Base-by-base conservation (phyloP, 2,888 invertebrate species). In the Tinea pellionella region DNA sequence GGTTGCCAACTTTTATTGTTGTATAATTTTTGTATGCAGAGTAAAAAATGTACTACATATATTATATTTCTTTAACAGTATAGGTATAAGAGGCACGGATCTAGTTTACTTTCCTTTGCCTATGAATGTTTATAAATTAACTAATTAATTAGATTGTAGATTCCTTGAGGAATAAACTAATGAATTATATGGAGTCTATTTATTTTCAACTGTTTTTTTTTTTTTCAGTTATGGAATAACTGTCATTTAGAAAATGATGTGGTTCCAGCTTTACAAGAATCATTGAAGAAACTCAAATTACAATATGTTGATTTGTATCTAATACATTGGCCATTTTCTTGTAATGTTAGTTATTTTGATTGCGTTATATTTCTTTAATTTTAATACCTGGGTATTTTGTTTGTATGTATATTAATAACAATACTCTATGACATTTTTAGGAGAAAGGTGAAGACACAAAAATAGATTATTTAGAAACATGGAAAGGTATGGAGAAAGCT, bases 301-400 rank as follows among this genome's bases (percentile, higher is more conserved):
- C 90, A 92, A 3, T 96, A 95, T 73, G 80, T 96, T 12, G 95
- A 96, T 72, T 81, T 96, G 12, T 96, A 93, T 69, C 88, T 96
- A 7, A 90, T 96, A 64, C 96, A 96, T 70, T 93, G 94, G 92
- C 96, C 96, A 0, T 83, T 93, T 60, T 93, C 91, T 11, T 63
- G 70, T 4, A 73, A 75, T 73, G 86, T 85, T 67, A 74, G 83
- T 24, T 24, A 24, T 24, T 3, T 3, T 24, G 75, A 60, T 60
- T 42, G 6, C 8, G 24, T 24, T 24, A 3, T 3, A 24, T 24
- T 24, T 24, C 24, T 24, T n/a, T n/a, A n/a, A n/a, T 9, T 37
- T 37, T 37, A 37, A 37, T 37, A 37, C 41, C 11, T 8, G 8
- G 11, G 8, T 37, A 37, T 37, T 9, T 11, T 37, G 8, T 8